Base-by-base conservation (phyloP, 2,888 invertebrate genomes). In the Mythimna lalbum region DNA sequence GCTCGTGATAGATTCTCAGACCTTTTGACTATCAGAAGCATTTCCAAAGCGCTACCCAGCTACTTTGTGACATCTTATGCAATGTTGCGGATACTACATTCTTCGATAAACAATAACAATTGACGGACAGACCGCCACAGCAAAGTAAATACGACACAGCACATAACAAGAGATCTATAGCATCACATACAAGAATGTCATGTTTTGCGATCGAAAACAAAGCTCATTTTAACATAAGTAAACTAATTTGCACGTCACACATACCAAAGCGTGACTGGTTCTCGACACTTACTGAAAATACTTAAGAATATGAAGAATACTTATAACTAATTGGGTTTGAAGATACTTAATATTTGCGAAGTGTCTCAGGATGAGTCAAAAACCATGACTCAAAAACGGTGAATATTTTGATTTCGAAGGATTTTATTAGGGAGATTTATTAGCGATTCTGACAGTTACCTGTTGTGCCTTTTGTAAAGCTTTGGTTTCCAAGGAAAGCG, bases 201-300 rank as follows among this genome's bases (percentile, higher is more conserved):
- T 60, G n/a, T 17, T 14, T 21, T 17, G 39, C n/a, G 6, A 70
- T 52, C 43, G 2, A 31, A 63, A 63, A 70, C 64, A 70, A 63
- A 23, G 50, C n/a, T 19, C 73, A 43, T 59, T 60, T 60, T 61
- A 17, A 63, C 12, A 31, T 31, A 31, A 19, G 55, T 57, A 33
- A 65, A 33, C 39, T n/a, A 63, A 33, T 31, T 62, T n/a, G 19
- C 33, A 50, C 74, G 69, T 63, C 74, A 69, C 36, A 49, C 73
- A 31, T 65, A 39, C 43, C 33, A 23, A 31, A 10, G n/a, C 23
- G 50, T 27, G 31, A n/a, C 55, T 55, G 55, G 19, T n/a, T 39
- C 39, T 63, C 23, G 33, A 23, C 31, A 43, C 31, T 63, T 17
- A 73, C 31, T 62, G 39, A 9, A 52, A 55, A 23, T 73, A 39